Conservation (phyloP, 2,888 invertebrate genomes). For the Coenonympha arcania region DNA sequence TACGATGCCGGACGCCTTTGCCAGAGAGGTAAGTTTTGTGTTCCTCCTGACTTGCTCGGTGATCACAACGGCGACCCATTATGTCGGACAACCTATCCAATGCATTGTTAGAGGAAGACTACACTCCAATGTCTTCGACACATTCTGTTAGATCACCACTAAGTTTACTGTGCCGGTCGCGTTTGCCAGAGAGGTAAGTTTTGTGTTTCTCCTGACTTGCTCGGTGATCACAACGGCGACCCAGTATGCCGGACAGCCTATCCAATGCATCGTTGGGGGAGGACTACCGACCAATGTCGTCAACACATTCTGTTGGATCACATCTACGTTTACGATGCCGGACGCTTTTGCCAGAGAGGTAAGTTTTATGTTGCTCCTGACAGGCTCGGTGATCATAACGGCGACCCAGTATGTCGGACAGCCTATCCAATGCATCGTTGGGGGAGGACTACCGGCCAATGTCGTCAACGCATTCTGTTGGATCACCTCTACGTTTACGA, state of each 20-base stretch:
- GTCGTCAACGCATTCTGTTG: constrained; percentile 94
- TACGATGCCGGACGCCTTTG: constrained; percentile 92
- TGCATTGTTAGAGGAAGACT: constrained; percentile 87
- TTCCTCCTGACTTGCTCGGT: too few species aligned
- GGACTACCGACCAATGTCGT: too few species aligned
- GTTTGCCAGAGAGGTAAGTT: constrained; percentile 84
- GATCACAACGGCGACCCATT: too few species aligned
- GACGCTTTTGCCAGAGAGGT: too few species aligned
- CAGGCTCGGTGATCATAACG: constrained; percentile 90
- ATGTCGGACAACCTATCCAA: too few species aligned
- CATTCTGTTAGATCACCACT: constrained; percentile 94
- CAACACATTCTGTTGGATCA: too few species aligned
- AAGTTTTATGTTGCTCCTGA: constrained; percentile 85
- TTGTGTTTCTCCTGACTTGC: too few species aligned
- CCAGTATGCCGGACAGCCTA: too few species aligned
- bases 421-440: constrained; percentile 92
- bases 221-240: too few species aligned
- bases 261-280: too few species aligned
- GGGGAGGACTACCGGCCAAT: constrained; percentile 82
- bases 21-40: constrained; percentile 79
- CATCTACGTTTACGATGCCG: too few species aligned
- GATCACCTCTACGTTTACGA: constrained; percentile 94
- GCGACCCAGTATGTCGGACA: constrained; percentile 93
- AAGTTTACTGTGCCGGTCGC: constrained; percentile 96
- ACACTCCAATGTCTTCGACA: constrained; percentile 85